These are phyloP conservation scores for Drosophila subsilvestris DNA, from an alignment of 2,888 invertebrate species.

Conservation along the genomic window DNA sequence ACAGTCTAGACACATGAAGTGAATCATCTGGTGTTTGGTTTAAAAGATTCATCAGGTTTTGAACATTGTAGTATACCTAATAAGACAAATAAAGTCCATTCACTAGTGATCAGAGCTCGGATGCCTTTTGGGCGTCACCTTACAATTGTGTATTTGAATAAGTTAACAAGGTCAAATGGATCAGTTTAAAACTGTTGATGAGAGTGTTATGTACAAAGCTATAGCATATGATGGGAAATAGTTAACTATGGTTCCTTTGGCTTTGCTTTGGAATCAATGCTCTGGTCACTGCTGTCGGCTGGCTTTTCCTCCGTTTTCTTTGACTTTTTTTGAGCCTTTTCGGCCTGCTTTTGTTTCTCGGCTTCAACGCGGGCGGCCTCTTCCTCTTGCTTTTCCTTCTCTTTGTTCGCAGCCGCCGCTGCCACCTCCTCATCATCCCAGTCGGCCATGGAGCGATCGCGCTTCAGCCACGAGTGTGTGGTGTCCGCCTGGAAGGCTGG, in stretches of 20 bases:
- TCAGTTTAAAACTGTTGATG: slow-evolving; percentile 34
- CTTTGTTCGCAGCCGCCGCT: slow-evolving; percentile 75
- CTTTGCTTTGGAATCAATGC: slow-evolving; percentile 39
- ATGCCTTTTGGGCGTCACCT: neutral
- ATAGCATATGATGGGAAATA: slow-evolving; percentile 26
- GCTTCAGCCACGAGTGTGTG: slow-evolving; percentile 78
- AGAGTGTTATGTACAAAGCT: slow-evolving; percentile 38
- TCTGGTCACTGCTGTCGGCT: slow-evolving; percentile 27
- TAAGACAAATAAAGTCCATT: neutral
- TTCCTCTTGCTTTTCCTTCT: slow-evolving; percentile 69
- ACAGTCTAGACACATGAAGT: slow-evolving; percentile 11
- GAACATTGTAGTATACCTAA: neutral
- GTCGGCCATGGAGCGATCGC: slow-evolving; percentile 86
- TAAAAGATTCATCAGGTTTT: neutral
- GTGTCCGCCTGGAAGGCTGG: slow-evolving; percentile 77
- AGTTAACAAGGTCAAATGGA: slow-evolving; percentile 34
- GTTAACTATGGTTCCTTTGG: slow-evolving; percentile 51
- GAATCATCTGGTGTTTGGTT: slow-evolving; percentile 1
- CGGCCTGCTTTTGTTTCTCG: slow-evolving; percentile 71
- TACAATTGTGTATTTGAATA: slow-evolving; percentile 37
- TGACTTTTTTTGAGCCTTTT: slow-evolving; percentile 61
- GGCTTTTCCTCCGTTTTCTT: slow-evolving; percentile 56
- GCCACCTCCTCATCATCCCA: slow-evolving; percentile 87
- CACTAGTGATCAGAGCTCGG: neutral
- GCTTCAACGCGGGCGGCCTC: slow-evolving; percentile 72